Evolutionary conservation across 2,113 vertebrate species (phyloP), one percentile per base, ranked within the genome.

Genomic region (Piliocolobus tephrosceles): DNA sequence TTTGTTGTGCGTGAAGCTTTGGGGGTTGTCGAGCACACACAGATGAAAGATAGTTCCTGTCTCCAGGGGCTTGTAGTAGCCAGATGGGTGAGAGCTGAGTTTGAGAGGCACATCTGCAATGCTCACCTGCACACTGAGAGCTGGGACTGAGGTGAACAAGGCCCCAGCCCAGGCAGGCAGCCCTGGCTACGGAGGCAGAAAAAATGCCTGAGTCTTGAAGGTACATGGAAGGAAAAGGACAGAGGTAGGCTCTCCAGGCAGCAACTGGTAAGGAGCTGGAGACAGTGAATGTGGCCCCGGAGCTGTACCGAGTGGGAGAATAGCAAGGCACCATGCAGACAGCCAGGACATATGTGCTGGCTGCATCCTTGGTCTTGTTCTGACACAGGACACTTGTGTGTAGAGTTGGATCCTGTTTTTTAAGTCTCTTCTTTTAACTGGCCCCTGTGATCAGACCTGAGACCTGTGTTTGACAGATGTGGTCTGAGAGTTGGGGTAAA

Each of bases 251-350:
- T n/a, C 10, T 45, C 38, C 32, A 43, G 85, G 55, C 14, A 35
- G 55, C 45, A 40, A 68, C 23, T 17, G 0, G 1, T 40, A 11
- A 27, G n/a, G 50, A 57, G 30, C n/a, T 40, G 64, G 25, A 61
- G 23, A 13, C 35, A 9, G 0, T 16, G 43, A 45, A 32, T 1
- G 5, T 57, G 76, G 27, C 61, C 52, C 55, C 13, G 22, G 23
- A 68, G 40, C 18, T 2, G 10, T 1, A 13, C 38, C 16, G 43
- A 5, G 2, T 0, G 6, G 20, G 10, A 32, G 23, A 3, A 2
- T 11, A 9, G 6, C 3, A 43, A 40, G 35, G 64, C 25, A 1
- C 27, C 12, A 14, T 32, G 27, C 12, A n/a, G 32, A 18, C 2
- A 22, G 43, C 4, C 25, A 35, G 61, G 32, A 68, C 23, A 35